phyloP scores from a whole-genome alignment of 2,113 vertebrate species.

The Macquaria ambigua region DNA sequence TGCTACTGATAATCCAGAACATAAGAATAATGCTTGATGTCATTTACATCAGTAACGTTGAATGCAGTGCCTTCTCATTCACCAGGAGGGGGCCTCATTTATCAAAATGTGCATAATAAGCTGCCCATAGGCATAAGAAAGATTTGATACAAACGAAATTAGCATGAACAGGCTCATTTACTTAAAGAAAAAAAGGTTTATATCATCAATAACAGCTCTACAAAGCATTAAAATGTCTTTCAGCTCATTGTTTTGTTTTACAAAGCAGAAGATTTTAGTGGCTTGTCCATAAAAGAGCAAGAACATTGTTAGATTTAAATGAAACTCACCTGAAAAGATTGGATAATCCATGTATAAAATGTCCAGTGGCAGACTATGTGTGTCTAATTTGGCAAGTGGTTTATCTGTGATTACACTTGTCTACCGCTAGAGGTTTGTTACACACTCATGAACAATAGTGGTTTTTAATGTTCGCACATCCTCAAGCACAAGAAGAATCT shows the following conservation, averaged over 20 bases:
- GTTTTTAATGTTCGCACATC: not conserved
- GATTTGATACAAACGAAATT: not conserved
- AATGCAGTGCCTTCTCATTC: slow-evolving; percentile 8
- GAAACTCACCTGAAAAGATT: not conserved
- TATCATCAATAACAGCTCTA: too few species aligned
- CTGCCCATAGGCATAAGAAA: not conserved
- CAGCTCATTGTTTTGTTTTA: not conserved
- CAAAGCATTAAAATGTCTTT: not conserved
- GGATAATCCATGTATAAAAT: not conserved
- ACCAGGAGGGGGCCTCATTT: slow-evolving; percentile 17
- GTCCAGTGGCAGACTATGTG: not conserved
- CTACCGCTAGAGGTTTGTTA: slow-evolving; percentile 2
- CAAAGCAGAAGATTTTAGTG: not conserved
- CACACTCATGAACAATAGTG: not conserved
- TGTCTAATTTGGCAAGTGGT: not conserved
- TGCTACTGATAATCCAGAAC: slow-evolving; percentile 23
- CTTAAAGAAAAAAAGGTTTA: not conserved
- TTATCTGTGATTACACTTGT: not conserved
- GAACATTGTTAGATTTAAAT: not conserved
- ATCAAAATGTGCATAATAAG: slow-evolving; percentile 1
- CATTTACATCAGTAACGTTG: not conserved
- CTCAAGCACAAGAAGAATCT: not conserved
- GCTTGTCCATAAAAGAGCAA: not conserved
- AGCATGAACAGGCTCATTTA: not conserved
- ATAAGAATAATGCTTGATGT: not conserved